Evolutionary conservation across 92 coral and sea anemone genomes (phyloP), one percentile per base, ranked within the genome.

Genomic region (Zoanthus sansibaricus): DNA sequence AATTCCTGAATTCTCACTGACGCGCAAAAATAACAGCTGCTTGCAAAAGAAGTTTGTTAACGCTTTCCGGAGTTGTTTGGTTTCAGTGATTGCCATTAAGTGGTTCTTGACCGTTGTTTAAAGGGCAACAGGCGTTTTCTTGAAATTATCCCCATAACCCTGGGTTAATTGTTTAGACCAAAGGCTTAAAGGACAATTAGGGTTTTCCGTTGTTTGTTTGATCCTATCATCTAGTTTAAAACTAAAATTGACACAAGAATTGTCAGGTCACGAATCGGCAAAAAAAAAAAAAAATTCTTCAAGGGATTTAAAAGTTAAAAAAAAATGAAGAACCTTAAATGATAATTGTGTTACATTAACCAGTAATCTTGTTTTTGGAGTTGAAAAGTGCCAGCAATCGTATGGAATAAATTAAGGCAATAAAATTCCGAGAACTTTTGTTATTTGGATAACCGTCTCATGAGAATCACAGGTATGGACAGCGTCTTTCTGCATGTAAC

Each of bases 191-290:
- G 46, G 12, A 66, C 64, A 72, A 79, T 79, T 44, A 80, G 47
- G 30, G 70, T 21, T 64, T 64, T 70, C 85, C 73, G 75, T 75
- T 64, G 85, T 80, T 66, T 2, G 21, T 18, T 45, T 74, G 66
- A 66, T 64, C 20, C 51, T 48, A 21, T 70, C 49, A 59, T 80
- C 85, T 66, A 74, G 30, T 48, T 30, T 66, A 12, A 80, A 80
- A 33, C 20, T 45, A 46, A 80, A 74, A 42, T 80, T 66, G 75
- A 80, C 85, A 80, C 58, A 64, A n/a, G 52, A 10, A 58, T 48
- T 80, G 75, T 46, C 21, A 66, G 85, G 85, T 80, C 85, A 80
- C 85, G 85, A 48, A 80, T 62, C 85, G 73, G 66, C 73, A 49
- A 80, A 64, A 46, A 44, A 62, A 49, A 49, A 80, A 64, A 46